These are phyloP conservation scores for Prunella strophiata DNA, from an alignment of 2,797 vertebrate genomes.

Conservation along the genomic window DNA sequence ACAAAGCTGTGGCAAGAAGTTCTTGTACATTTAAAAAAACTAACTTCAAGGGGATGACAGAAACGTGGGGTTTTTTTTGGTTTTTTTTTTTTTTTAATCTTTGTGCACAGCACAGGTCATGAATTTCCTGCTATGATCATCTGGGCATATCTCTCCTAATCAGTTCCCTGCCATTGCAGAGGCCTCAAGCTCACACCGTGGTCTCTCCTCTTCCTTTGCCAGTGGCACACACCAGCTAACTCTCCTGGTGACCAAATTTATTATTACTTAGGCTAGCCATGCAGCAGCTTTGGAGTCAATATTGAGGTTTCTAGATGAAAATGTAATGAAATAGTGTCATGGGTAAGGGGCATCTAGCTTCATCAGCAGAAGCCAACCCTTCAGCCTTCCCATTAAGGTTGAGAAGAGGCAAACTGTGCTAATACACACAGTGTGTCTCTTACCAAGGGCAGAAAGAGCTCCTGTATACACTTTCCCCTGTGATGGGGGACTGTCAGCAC, in stretches of 20 bases:
- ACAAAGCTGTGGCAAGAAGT: not conserved
- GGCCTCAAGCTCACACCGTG: not conserved
- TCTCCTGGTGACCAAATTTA: not conserved
- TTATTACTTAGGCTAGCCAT: not conserved
- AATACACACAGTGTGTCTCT: not conserved
- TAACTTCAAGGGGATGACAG: not conserved
- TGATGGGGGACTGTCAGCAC: accelerated
- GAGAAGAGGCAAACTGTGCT: not conserved
- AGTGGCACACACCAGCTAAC: not conserved
- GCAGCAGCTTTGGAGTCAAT: not conserved
- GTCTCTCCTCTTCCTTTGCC: not conserved
- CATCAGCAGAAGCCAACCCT: not conserved
- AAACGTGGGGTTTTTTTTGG: not conserved
- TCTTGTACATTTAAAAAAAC: not conserved
- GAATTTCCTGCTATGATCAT: constrained; percentile 14
- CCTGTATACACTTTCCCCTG: accelerated
- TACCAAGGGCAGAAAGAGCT: not conserved
- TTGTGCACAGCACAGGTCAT: not conserved
- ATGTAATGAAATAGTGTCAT: not conserved
- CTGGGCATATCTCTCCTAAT: not conserved
- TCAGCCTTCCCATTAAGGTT: not conserved
- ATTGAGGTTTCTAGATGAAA: not conserved
- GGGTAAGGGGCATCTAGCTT: not conserved
- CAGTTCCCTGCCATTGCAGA: not conserved
- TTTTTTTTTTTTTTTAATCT: not conserved